Evolutionary conservation across 2,888 invertebrate species (phyloP).

Genomic region (Diarsia brunnea): DNA sequence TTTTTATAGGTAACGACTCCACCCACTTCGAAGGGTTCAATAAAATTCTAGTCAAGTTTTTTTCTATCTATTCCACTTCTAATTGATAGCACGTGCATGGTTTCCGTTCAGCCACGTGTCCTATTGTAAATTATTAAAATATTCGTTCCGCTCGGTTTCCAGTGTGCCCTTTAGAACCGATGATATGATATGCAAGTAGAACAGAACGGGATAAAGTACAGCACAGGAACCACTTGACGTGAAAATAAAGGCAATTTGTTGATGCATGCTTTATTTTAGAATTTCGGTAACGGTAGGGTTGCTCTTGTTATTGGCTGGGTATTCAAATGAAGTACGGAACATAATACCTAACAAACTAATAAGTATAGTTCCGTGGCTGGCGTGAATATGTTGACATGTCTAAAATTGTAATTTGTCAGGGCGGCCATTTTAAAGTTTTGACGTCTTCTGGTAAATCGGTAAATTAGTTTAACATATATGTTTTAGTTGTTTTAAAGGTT

Average conservation of each 20-base stretch:
- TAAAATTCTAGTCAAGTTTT: slow-evolving; percentile 79
- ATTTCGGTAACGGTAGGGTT: slow-evolving; percentile 48
- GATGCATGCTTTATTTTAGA: slow-evolving; percentile 58
- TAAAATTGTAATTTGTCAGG: too few relatives aligned
- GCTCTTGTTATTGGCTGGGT: slow-evolving; percentile 44
- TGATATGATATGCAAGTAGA: slow-evolving; percentile 73
- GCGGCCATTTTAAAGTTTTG: too few relatives aligned
- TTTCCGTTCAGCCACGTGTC: slow-evolving; percentile 88
- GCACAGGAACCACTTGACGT: slow-evolving; percentile 79
- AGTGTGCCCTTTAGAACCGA: slow-evolving; percentile 69
- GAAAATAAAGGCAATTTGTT: slow-evolving; percentile 80
- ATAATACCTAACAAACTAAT: neutral
- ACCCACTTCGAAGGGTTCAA: slow-evolving; percentile 75
- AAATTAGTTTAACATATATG: too few relatives aligned
- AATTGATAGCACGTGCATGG: slow-evolving; percentile 89
- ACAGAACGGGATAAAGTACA: slow-evolving; percentile 70
- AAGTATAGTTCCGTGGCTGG: too few relatives aligned
- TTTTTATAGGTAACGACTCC: slow-evolving; percentile 71
- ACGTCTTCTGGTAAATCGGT: too few relatives aligned
- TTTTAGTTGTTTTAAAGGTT: too few relatives aligned
- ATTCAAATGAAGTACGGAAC: slow-evolving; percentile 33
- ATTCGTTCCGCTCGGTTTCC: slow-evolving; percentile 81
- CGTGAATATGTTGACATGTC: too few relatives aligned
- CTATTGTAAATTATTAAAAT: slow-evolving; percentile 84
- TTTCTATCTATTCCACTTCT: slow-evolving; percentile 81